Conservation (phyloP, 2,797 vertebrate genomes). For the Labroides dimidiatus region DNA sequence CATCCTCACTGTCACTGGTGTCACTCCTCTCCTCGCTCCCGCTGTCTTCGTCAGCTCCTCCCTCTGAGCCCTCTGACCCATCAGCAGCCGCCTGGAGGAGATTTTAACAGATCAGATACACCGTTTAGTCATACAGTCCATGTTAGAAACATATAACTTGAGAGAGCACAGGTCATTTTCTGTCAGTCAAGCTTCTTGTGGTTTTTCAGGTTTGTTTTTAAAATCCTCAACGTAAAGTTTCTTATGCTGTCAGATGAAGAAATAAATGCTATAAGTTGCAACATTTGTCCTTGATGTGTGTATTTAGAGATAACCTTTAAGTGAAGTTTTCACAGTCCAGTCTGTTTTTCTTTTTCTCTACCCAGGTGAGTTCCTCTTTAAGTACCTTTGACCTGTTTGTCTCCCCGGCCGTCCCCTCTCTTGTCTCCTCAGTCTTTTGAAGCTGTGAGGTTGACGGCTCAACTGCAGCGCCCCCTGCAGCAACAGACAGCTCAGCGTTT, state of each 20-base stretch:
- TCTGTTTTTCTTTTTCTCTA: too few relatives aligned
- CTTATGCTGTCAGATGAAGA: too few relatives aligned
- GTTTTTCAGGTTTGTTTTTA: too few relatives aligned
- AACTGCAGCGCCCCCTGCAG: conserved; percentile 33
- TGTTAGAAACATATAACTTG: too few relatives aligned
- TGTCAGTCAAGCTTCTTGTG: too few relatives aligned
- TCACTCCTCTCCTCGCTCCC: conserved; percentile 18
- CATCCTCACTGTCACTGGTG: conserved; percentile 37
- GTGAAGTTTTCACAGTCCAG: too few relatives aligned
- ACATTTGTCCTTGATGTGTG: too few relatives aligned
- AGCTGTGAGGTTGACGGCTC: conserved; percentile 73
- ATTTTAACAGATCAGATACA: not conserved
- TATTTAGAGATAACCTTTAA: too few relatives aligned
- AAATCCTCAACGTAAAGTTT: too few relatives aligned
- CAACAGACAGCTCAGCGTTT: conserved; percentile 31
- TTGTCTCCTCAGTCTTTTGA: conserved; percentile 23
- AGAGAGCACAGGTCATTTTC: too few relatives aligned
- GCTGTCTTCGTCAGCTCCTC: conserved; percentile 35
- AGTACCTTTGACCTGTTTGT: conserved; percentile 45
- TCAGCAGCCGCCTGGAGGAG: conserved; percentile 37
- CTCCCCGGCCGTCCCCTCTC: conserved; percentile 8
- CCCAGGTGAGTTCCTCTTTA: not conserved
- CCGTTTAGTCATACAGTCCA: too few relatives aligned
- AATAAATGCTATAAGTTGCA: too few relatives aligned
- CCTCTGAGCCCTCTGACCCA: conserved; percentile 15